phyloP scores from a whole-genome alignment of 2,113 vertebrate genomes.

The Hyla sarda region DNA sequence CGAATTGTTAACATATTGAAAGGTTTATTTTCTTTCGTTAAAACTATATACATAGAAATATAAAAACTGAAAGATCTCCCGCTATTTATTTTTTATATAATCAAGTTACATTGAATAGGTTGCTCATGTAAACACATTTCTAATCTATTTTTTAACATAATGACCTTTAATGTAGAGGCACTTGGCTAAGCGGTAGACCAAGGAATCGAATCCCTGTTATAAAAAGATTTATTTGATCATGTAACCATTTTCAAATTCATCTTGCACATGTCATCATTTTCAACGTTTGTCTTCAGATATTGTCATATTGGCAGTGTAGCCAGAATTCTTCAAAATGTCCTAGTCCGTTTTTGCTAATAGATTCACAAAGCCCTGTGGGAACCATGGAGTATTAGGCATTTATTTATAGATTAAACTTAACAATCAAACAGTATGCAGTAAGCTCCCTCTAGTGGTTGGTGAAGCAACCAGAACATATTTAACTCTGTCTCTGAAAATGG shows the following conservation, averaged over 20 bases:
- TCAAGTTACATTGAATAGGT: neutral
- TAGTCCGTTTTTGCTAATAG: neutral
- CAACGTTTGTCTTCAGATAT: neutral
- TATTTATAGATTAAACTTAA: too few relatives aligned
- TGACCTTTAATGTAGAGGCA: neutral
- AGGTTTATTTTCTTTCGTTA: neutral
- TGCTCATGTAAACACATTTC: neutral
- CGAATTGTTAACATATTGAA: neutral
- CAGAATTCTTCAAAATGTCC: neutral
- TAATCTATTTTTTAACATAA: slow-evolving; percentile 5
- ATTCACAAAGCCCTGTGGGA: too few relatives aligned
- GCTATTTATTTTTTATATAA: slow-evolving; percentile 13
- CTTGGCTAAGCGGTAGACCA: neutral
- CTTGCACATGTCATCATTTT: too few relatives aligned
- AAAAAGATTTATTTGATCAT: neutral
- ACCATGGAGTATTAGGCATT: too few relatives aligned
- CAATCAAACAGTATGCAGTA: too few relatives aligned
- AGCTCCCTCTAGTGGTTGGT: too few relatives aligned
- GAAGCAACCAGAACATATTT: too few relatives aligned
- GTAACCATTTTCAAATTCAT: neutral
- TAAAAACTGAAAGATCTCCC: neutral
- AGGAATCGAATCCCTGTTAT: neutral
- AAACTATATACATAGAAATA: neutral
- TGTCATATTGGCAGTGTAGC: neutral
- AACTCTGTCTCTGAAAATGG: too few relatives aligned